phyloP scores from a whole-genome alignment of 1,140 invertebrate genomes.

The Zophobas morio region DNA sequence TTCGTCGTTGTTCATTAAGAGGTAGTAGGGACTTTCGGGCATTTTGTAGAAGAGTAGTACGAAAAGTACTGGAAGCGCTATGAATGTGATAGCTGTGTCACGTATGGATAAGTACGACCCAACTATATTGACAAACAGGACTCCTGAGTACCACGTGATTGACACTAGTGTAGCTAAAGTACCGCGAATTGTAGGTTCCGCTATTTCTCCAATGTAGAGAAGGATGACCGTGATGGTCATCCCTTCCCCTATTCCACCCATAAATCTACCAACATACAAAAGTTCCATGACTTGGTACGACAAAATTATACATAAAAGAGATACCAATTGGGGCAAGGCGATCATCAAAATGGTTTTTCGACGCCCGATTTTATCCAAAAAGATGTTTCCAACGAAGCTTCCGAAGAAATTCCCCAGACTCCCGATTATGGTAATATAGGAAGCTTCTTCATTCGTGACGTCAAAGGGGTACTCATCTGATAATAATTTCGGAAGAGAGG shows the following conservation, averaged over 20 bases:
- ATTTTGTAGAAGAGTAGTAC: conserved; percentile 63
- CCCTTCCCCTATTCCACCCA: conserved; percentile 55
- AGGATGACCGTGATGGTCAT: conserved; percentile 54
- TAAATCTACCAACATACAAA: conserved; percentile 69
- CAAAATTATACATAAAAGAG: conserved; percentile 3
- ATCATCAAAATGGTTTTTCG: conserved; percentile 71
- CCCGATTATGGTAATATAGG: conserved; percentile 75
- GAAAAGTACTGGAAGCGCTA: conserved; percentile 69
- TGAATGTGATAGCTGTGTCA: conserved; percentile 60
- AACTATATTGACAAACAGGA: conserved; percentile 10
- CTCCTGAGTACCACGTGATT: background rate
- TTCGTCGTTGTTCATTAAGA: conserved; percentile 57
- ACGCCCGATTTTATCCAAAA: conserved; percentile 75
- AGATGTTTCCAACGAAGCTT: conserved; percentile 68
- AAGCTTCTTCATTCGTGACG: conserved; percentile 62
- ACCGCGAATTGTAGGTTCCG: conserved; percentile 45
- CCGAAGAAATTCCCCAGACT: conserved; percentile 74
- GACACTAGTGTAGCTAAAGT: conserved; percentile 4
- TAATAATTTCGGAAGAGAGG: conserved; percentile 70
- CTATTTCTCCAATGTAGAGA: conserved; percentile 61
- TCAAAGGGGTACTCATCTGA: conserved; percentile 58
- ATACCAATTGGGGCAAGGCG: background rate
- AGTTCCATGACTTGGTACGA: conserved; percentile 61
- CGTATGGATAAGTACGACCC: background rate
- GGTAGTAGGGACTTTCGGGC: conserved; percentile 64